Evolutionary conservation across 2,888 invertebrate species (phyloP), one percentile per base, ranked within the genome.

Genomic region (Drosophila neonasuta): DNA sequence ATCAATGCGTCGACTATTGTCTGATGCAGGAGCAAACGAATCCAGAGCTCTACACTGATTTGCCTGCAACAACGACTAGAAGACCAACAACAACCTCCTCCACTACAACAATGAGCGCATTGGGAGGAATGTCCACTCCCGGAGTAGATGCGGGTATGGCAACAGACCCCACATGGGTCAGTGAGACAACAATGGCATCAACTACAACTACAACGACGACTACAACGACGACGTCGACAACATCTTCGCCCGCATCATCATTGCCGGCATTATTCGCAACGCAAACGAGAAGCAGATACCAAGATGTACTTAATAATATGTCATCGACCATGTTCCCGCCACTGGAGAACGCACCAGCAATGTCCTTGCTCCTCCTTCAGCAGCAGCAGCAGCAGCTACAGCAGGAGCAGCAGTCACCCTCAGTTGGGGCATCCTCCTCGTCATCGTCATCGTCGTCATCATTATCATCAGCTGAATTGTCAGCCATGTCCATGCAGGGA

Each of bases 1-100:
- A 95, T 80, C 93, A 94, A 77, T 96, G 95, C 85, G 92, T 94
- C 9, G 95, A 95, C 90, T 94, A 95, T 89, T 96, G 95, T 87
- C 89, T 94, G 73, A 90, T 95, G 66, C 92, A 91, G 66, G 87
- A 88, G 63, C 90, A 91, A 68, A 87, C 89, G 73, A 90, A 91
- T 80, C 87, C 89, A 34, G 61, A 82, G 60, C 79, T 88, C 52
- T 89, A 79, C 74, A 78, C 76, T 44, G 78, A 80, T 67, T 78
- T 78, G 66, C 68, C 82, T 55, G 71, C 72, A 36, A 59, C 60
- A 20, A 55, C 64, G 50, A 62, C 50, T 92, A 91, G 69, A 9
- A 52, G 65, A 11, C 44, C 63, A 51, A 63, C 49, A 92, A 65
- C 67, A 59, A 58, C 48, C 41, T 55, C 74, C 50, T 50, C 64